Conservation (phyloP, 23 tunicate genomes). For the Halocynthia aurantium region DNA sequence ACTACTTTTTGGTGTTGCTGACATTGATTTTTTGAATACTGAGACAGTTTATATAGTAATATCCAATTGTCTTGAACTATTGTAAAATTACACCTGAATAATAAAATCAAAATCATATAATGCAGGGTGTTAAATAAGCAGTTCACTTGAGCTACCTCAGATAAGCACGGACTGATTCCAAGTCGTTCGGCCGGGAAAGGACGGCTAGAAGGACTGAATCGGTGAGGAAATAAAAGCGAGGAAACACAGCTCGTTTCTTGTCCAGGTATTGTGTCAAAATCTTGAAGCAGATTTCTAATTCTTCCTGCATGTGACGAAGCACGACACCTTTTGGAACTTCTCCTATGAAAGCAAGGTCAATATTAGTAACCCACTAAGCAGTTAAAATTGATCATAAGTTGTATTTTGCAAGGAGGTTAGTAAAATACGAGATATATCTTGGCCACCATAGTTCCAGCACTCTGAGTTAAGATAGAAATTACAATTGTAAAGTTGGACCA, state of each 20-base stretch:
- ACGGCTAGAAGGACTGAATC: slow-evolving; percentile 64
- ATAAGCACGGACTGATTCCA: slow-evolving; percentile 86
- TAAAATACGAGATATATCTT: no score
- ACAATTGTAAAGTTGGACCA: not conserved
- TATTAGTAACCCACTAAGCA: no score
- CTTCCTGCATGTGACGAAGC: slow-evolving; percentile 92
- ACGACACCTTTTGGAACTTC: slow-evolving; percentile 92
- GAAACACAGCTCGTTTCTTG: slow-evolving; percentile 82
- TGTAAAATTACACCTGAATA: no score
- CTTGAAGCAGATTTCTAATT: slow-evolving; percentile 79
- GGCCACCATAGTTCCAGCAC: no score
- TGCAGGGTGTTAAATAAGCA: not conserved
- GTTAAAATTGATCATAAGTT: no score
- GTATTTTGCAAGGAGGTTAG: no score
- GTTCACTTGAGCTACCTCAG: slow-evolving; percentile 22
- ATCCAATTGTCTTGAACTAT: not conserved
- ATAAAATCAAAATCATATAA: not conserved
- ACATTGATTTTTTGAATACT: no score
- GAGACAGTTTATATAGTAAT: not conserved
- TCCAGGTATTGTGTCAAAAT: slow-evolving; percentile 79
- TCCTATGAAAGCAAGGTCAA: slow-evolving; percentile 15
- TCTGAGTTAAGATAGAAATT: not conserved
- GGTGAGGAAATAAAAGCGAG: slow-evolving; percentile 76
- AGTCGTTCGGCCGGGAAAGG: slow-evolving; percentile 71
- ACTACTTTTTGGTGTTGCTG: no score